A percentile compares a stretch with the other conserved stretches of the same genome.
These are phyloP conservation scores for Camptogramma bilineatum DNA, from an alignment of 2,888 invertebrate species.

Conservation along the genomic window DNA sequence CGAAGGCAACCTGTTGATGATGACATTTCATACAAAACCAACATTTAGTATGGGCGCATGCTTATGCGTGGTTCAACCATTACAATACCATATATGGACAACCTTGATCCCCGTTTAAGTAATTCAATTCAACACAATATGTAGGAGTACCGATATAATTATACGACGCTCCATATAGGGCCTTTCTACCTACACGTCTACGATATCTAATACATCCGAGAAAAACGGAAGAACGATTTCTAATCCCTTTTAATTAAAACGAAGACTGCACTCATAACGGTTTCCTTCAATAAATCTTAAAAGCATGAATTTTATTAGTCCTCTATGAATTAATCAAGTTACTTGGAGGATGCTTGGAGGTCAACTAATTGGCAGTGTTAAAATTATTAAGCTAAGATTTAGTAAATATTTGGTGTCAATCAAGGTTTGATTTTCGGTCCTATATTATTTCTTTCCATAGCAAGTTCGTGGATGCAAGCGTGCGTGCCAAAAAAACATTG, in stretches of 20 bases:
- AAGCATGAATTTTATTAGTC: background rate
- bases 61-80: conserved; percentile 3
- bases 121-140: conserved; percentile 39
- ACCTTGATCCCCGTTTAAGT: conserved; percentile 36
- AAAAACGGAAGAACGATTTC: conserved; percentile 42
- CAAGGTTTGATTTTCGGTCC: conserved; percentile 28
- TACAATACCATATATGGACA: conserved; percentile 39
- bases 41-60: conserved; percentile 13
- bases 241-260: conserved; percentile 31
- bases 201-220: conserved; percentile 26
- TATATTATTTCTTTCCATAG: conserved; percentile 5
- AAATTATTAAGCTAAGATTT: conserved; percentile 5
- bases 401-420: conserved; percentile 18
- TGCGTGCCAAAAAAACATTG: conserved; percentile 21
- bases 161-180: conserved; percentile 33
- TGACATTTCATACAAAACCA: background rate
- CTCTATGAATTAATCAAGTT: background rate
- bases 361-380: background rate
- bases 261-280: conserved; percentile 32
- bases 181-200: conserved; percentile 14
- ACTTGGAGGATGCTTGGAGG: no score
- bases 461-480: background rate
- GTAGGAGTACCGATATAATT: conserved; percentile 35
- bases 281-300: conserved; percentile 32
- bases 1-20: background rate